Evolutionary conservation across 2,113 vertebrate genomes (phyloP).

Genomic region (Euleptes europaea): DNA sequence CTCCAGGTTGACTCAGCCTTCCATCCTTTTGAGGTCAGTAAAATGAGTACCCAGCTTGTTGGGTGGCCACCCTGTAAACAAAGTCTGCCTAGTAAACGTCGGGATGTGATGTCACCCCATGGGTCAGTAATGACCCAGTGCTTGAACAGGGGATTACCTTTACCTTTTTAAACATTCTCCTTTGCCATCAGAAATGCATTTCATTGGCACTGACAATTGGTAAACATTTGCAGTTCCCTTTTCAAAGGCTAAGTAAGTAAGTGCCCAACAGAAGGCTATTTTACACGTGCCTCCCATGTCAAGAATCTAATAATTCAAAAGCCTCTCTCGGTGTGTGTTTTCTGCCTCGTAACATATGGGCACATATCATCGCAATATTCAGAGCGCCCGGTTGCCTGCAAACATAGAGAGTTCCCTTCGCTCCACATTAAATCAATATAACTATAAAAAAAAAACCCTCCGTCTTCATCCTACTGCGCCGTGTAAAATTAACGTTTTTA

Average conservation of each 20-base stretch:
- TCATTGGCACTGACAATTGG: background rate
- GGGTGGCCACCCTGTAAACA: too few species aligned
- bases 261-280: background rate
- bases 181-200: background rate
- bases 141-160: too few species aligned
- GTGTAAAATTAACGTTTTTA: conserved; percentile 42
- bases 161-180: too few species aligned
- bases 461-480: background rate
- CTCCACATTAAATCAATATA: conserved; percentile 22
- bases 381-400: background rate
- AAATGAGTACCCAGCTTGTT: too few species aligned
- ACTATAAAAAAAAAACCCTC: background rate
- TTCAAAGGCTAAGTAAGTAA: background rate
- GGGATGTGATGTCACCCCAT: too few species aligned
- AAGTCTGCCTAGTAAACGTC: too few species aligned
- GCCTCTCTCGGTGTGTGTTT: too few species aligned
- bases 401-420: background rate
- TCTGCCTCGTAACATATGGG: background rate
- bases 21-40: too few species aligned
- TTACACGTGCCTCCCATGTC: background rate
- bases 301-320: background rate
- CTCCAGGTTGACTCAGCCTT: too few species aligned
- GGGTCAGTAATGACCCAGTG: too few species aligned
- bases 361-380: background rate
- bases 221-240: background rate